These are phyloP conservation scores for Babylonia areolata DNA, from an alignment of 1,140 invertebrate species.

Conservation along the genomic window DNA sequence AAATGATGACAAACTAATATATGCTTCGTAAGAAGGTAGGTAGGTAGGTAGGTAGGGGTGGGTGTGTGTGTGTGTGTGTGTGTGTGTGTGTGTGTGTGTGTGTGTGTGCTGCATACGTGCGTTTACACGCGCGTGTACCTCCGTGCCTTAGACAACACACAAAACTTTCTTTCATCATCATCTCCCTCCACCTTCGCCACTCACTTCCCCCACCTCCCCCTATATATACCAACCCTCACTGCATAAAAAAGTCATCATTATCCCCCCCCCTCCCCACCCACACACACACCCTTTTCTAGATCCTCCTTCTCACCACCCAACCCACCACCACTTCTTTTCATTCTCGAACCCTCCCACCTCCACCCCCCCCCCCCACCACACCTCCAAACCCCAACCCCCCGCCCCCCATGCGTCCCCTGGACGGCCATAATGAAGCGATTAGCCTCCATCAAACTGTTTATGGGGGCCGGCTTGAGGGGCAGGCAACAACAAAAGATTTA, in stretches of 20 bases:
- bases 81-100: no score
- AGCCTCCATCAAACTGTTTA: conserved; percentile 1
- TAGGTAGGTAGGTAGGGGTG: no score
- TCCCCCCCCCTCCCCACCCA: neutral
- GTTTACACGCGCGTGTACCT: no score
- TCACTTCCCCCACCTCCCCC: neutral
- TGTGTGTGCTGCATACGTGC: no score
- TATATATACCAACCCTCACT: neutral
- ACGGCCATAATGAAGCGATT: neutral
- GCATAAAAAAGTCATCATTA: no score
- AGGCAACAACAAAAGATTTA: conserved; percentile 56
- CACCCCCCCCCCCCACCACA: neutral
- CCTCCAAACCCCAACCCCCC: neutral
- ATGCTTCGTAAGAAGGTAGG: no score
- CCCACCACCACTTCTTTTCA: neutral
- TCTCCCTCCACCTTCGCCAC: neutral
- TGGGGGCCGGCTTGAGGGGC: neutral
- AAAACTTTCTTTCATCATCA: no score
- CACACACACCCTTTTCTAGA: neutral
- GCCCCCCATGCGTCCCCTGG: neutral
- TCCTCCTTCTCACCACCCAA: no score
- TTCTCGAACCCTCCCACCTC: neutral
- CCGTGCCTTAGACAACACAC: no score
- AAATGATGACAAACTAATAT: no score
- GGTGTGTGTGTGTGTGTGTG: no score